phyloP scores from a whole-genome alignment of 2,888 invertebrate species.

The Auanema freiburgensis region DNA sequence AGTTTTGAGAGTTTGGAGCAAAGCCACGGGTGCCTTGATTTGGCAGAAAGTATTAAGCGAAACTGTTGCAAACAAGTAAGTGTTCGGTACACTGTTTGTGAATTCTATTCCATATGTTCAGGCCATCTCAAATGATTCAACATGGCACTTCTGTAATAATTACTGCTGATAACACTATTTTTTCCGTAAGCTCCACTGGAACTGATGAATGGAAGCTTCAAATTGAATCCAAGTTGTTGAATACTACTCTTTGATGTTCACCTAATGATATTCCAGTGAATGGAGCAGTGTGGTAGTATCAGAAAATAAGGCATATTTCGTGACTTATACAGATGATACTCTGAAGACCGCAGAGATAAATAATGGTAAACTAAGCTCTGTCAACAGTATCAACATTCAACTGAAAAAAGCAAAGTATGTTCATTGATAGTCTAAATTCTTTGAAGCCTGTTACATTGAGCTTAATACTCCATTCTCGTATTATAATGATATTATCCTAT shows the following conservation, averaged over 20 bases:
- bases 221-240: neutral
- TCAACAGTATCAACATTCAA: too few relatives aligned
- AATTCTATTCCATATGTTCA: too few relatives aligned
- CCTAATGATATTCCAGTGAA: neutral
- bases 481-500: too few relatives aligned
- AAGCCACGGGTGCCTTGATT: slow-evolving; percentile 30
- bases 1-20: slow-evolving; percentile 36
- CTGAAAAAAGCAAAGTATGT: too few relatives aligned
- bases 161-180: neutral
- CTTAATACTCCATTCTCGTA: too few relatives aligned
- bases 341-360: neutral
- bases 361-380: too few relatives aligned
- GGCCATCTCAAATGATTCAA: neutral
- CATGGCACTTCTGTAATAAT: slow-evolving; percentile 5
- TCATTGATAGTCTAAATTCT: too few relatives aligned
- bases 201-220: slow-evolving; percentile 1
- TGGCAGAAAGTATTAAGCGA: slow-evolving; percentile 23
- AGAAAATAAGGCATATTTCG: slow-evolving; percentile 2
- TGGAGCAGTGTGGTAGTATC: slow-evolving; percentile 2
- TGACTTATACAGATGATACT: neutral
- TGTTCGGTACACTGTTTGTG: neutral
- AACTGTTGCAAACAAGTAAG: neutral
- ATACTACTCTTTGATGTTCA: too few relatives aligned
- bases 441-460: too few relatives aligned
- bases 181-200: slow-evolving; percentile 1